Conservation (phyloP, 2,888 invertebrate genomes). For the Phymatocera aterrima region DNA sequence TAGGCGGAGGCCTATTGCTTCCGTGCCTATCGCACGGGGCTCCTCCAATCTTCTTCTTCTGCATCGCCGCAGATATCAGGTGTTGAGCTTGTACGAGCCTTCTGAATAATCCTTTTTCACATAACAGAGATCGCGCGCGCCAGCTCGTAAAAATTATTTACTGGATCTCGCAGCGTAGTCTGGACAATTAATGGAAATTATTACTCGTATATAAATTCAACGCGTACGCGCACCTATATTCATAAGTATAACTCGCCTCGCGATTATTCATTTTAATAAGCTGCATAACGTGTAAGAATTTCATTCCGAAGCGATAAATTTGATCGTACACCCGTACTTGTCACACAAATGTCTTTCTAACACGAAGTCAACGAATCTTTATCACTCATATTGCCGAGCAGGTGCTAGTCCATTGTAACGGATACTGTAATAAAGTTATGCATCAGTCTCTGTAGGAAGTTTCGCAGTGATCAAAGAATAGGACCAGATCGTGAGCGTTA, state of each 20-base stretch:
- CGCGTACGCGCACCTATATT: neutral
- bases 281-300: conserved; percentile 17
- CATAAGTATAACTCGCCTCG: neutral
- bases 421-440: conserved; percentile 15
- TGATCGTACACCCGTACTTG: neutral
- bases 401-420: neutral
- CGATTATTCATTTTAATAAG: conserved; percentile 30
- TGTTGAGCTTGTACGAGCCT: conserved; percentile 16
- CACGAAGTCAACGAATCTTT: neutral
- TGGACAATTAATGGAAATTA: conserved; percentile 26
- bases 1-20: conserved; percentile 33
- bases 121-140: neutral
- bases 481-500: neutral
- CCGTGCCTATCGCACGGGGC: conserved; percentile 31
- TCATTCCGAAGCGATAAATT: conserved; percentile 19
- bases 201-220: conserved; percentile 27
- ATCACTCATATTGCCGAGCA: neutral
- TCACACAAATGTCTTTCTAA: neutral
- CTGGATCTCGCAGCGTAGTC: neutral
- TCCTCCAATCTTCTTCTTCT: conserved; percentile 29
- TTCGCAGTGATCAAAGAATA: neutral
- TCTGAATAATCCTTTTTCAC: conserved; percentile 1
- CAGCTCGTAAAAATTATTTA: conserved; percentile 32
- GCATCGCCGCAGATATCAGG: conserved; percentile 30
- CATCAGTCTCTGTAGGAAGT: neutral